A percentile compares a stretch with the other conserved stretches of the same genome.
Conservation (phyloP, 1,140 invertebrate genomes). For the Idris sp. region DNA sequence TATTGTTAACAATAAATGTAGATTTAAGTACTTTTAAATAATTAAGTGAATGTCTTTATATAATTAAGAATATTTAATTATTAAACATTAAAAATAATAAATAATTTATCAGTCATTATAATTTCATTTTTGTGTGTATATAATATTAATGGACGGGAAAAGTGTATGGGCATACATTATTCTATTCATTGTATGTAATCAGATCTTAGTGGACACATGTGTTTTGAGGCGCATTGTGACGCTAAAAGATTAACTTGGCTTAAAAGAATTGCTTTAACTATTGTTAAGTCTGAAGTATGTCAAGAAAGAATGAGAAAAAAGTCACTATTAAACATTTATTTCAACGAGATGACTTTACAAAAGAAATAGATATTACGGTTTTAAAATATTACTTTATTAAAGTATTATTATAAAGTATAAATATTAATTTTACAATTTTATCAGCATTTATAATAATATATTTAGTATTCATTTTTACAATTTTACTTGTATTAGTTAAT, state of each 20-base stretch:
- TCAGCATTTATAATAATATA: background rate
- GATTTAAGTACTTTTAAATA: no score
- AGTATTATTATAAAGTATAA: constrained; percentile 5
- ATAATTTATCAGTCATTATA: no score
- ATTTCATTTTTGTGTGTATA: no score
- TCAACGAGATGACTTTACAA: constrained; percentile 33
- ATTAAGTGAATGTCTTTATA: no score
- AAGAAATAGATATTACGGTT: constrained; percentile 33
- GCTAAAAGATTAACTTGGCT: constrained; percentile 48
- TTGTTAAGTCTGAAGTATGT: constrained; percentile 54
- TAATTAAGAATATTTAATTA: no score
- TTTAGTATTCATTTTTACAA: constrained; percentile 1
- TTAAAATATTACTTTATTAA: constrained; percentile 23
- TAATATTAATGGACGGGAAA: constrained; percentile 1
- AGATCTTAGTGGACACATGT: constrained; percentile 26
- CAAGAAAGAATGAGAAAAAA: constrained; percentile 52
- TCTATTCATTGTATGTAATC: constrained; percentile 10
- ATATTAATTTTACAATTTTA: background rate
- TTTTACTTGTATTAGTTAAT: background rate
- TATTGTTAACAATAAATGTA: no score
- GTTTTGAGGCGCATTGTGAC: constrained; percentile 39
- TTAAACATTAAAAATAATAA: no score
- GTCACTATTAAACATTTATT: no score
- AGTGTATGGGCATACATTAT: constrained; percentile 8
- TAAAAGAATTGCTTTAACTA: constrained; percentile 41